A percentile compares a stretch with the other conserved stretches of the same genome.
These are phyloP conservation scores for Escarpia spicata DNA, from an alignment of 2,888 invertebrate genomes.

Conservation along the genomic window DNA sequence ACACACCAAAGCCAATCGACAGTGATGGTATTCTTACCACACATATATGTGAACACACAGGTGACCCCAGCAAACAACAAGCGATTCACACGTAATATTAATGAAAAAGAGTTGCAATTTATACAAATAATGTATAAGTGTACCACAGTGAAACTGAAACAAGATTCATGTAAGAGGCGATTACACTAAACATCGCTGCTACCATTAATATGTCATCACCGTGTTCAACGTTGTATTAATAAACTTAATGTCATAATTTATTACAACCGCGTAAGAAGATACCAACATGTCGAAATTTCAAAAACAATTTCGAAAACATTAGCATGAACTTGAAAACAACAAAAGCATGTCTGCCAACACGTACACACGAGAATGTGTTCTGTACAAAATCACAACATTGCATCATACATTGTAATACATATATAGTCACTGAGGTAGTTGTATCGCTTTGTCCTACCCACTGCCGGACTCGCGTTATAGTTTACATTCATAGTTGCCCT, in stretches of 20 bases:
- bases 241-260: background rate
- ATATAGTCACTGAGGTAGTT: conserved; percentile 8
- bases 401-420: conserved; percentile 5
- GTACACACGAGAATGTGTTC: background rate
- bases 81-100: background rate
- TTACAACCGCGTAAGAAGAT: background rate
- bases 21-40: background rate
- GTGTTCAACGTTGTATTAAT: background rate
- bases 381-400: conserved; percentile 16
- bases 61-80: background rate
- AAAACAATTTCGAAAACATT: background rate
- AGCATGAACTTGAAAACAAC: conserved; percentile 3
- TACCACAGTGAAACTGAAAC: background rate
- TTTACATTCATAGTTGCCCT: background rate
- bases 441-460: conserved; percentile 16
- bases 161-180: background rate
- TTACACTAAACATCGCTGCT: background rate
- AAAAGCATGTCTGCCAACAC: background rate
- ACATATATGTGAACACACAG: background rate
- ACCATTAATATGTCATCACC: background rate
- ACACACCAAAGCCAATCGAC: background rate
- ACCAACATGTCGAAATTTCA: background rate
- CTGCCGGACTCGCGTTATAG: background rate
- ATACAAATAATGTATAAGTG: background rate
- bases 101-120: background rate